Evolutionary conservation across 2,888 invertebrate species (phyloP), one percentile per base, ranked within the genome.

Genomic region (Oligia strigilis): DNA sequence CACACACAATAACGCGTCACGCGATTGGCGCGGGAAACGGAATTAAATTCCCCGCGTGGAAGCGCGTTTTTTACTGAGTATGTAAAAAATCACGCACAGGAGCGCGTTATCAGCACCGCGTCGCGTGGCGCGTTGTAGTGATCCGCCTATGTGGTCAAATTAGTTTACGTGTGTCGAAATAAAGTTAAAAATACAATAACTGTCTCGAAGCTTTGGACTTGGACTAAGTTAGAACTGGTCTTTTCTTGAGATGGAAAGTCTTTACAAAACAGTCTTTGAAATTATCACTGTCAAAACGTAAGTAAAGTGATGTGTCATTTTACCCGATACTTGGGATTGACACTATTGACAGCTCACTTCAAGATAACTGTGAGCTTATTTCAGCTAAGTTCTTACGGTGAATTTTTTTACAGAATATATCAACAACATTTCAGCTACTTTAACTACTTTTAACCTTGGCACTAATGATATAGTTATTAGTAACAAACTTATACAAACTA

Each of bases 391-490:
- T 36, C 3, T 17, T 17, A 13, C 13, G 3, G 0, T 46, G 46
- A 46, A 46, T 0, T 29, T 13, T n/a, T 36, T 64, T 8, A 29
- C 29, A 64, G 14, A 29, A 64, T 6, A 36, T 5, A 55, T 43
- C 11, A 60, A 19, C 17, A 49, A 67, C 2, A 60, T 60, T 67
- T 49, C 11, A 23, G 23, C 3, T 43, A n/a, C 5, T 19, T 19
- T 80, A 83, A 43, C 29, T 43, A 66, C 65, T 64, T 29, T 80
- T 83, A 9, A 80, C 60, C 67, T 83, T 83, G 2, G 84, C 6
- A 3, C 40, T 79, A 23, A 70, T 43, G 49, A 71, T 70, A 19
- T 29, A 71, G 23, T 66, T 70, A 1, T 73, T 70, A 4, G 6
- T 70, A 14, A 84, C 14, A 72, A 72, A 76, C 40, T 55, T 76